Percentiles rank a stretch among this genome's conserved stretches.
Evolutionary conservation across 1,140 invertebrate species (phyloP).

Genomic region (Pseudomyrmex dendroicus): DNA sequence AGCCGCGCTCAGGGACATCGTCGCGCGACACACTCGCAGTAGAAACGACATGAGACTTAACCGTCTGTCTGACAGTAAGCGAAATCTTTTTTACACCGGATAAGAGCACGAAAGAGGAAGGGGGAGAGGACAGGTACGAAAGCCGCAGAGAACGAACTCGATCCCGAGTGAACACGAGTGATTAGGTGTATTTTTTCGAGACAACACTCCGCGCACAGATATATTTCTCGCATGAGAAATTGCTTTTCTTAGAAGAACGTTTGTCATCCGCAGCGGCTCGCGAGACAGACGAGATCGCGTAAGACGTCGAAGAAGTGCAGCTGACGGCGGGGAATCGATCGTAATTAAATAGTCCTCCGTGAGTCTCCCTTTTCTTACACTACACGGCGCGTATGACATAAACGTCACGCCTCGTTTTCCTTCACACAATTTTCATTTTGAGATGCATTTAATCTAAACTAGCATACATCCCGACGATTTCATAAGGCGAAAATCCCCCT

Average conservation of each 20-base stretch:
- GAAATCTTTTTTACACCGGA: slow-evolving; percentile 80
- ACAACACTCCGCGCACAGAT: background rate
- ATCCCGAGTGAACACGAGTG: slow-evolving; percentile 29
- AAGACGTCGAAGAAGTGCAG: background rate
- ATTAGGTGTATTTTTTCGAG: slow-evolving; percentile 40
- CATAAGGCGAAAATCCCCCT: slow-evolving; percentile 6
- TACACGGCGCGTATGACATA: background rate
- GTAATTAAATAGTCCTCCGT: slow-evolving; percentile 28
- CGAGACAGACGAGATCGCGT: slow-evolving; percentile 7
- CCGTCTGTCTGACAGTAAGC: slow-evolving; percentile 74
- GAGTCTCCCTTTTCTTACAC: background rate
- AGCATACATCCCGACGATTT: background rate
- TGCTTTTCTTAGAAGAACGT: background rate
- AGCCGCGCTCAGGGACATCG: slow-evolving; percentile 83
- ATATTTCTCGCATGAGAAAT: slow-evolving; percentile 11
- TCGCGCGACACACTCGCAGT: slow-evolving; percentile 71
- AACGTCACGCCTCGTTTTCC: background rate
- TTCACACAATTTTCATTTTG: background rate
- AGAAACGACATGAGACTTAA: slow-evolving; percentile 68
- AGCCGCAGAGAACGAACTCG: slow-evolving; percentile 35
- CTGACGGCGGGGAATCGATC: slow-evolving; percentile 12
- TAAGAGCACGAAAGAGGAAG: slow-evolving; percentile 73
- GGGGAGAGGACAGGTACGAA: background rate
- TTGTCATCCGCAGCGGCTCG: slow-evolving; percentile 1
- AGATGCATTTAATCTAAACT: background rate